Base-by-base conservation (phyloP, 2,888 invertebrate species). In the Sinodicranocentrus sp. region DNA sequence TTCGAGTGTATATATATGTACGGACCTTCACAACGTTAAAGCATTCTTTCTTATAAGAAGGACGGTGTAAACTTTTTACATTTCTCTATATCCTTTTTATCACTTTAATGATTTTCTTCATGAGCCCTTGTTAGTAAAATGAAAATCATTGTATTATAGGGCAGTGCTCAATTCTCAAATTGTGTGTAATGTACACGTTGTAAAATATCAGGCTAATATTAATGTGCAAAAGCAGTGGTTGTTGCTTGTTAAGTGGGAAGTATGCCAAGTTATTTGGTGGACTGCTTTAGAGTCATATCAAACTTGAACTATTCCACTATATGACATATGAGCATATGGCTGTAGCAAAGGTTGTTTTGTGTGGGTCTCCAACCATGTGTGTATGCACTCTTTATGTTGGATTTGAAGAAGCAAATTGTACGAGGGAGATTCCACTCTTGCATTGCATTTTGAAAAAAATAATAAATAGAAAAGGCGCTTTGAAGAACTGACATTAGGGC, bases 401-500 rank as follows among this genome's bases (percentile, higher is more conserved):
- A 13, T 8, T 5, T 13, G 39, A 8, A 13, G 5, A 39, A 39
- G 13, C 5, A 39, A 39, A 5, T 48, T n/a, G 48, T n/a, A n/a
- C n/a, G 48, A 10, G 48, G 48, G 48, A 48, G 6, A 48, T n/a
- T 10, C 13, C 13, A 39, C n/a, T 6, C 13, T 48, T n/a, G n/a
- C 48, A 48, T 48, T n/a, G 13, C 39, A 5, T 13, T 48, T 48
- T 48, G 48, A n/a, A 48, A 15, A n/a, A n/a, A n/a, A n/a, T n/a
- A n/a, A n/a, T n/a, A n/a, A n/a, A 48, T 48, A n/a, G 23, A 82
- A 75, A 63, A 68, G 68, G 54, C 70, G 82, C 82, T 76, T 82
- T 70, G 78, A 82, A 75, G 70, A 77, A 71, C 76, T 86, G 86
- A 86, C 86, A 86, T 86, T 78, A 79, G 85, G 85, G 76, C 85